phyloP scores from a whole-genome alignment of 1,140 invertebrate genomes.

The Drosophila ercepeae region DNA sequence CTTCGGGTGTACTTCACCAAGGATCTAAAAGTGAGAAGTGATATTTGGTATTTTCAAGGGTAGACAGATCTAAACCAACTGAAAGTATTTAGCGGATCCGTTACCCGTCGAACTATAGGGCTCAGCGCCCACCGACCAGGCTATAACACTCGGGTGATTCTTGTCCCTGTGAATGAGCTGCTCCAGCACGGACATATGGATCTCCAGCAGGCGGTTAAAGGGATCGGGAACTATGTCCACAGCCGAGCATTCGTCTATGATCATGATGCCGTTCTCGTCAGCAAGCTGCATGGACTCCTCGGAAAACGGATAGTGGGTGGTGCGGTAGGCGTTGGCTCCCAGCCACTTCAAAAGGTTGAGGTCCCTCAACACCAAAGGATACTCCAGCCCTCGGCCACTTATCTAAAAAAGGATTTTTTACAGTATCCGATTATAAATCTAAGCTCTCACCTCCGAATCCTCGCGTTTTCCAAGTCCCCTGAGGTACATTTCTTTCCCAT shows the following conservation, averaged over 20 bases:
- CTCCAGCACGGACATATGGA: constrained; percentile 93
- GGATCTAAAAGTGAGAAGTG: constrained; percentile 38
- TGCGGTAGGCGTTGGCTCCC: constrained; percentile 97
- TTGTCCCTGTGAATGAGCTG: constrained; percentile 96
- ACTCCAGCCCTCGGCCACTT: constrained; percentile 95
- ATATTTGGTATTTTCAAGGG: too few relatives aligned
- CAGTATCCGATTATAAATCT: too few relatives aligned
- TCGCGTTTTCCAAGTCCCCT: constrained; percentile 97
- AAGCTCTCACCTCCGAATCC: constrained; percentile 94
- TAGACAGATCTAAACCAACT: too few relatives aligned
- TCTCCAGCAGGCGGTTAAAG: constrained; percentile 86
- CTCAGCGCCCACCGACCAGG: constrained; percentile 98
- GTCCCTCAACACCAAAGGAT: constrained; percentile 95
- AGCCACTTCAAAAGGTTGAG: constrained; percentile 97
- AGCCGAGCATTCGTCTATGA: constrained; percentile 98
- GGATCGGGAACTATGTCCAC: constrained; percentile 93
- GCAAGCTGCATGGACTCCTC: constrained; percentile 98
- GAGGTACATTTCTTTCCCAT: constrained; percentile 93
- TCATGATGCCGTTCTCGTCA: constrained; percentile 96
- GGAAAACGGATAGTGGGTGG: constrained; percentile 99
- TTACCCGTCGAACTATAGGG: too few relatives aligned
- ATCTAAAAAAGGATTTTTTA: constrained; percentile 85
- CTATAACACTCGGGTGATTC: constrained; percentile 95
- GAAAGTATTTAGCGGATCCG: constrained; percentile 92
- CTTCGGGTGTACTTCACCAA: constrained; percentile 83